Percentiles rank a stretch among this genome's conserved stretches.
Evolutionary conservation across 1,140 invertebrate genomes (phyloP).

Genomic region (Telenomus remus): DNA sequence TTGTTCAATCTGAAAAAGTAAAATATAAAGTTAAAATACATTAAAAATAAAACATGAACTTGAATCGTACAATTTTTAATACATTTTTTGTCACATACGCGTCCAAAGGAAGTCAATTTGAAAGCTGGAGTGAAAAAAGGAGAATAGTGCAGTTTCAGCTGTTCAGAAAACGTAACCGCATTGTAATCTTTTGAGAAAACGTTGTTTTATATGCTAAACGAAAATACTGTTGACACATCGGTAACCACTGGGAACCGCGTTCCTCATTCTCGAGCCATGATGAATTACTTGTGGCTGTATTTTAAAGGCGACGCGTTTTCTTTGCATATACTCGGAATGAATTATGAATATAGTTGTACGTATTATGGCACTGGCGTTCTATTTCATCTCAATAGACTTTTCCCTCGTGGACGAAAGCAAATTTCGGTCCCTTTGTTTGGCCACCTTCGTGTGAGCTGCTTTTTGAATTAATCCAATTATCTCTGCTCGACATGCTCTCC

Average conservation of each 20-base stretch:
- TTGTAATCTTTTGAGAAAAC: conserved; percentile 13
- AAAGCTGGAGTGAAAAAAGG: too few relatives aligned
- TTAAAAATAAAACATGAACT: too few relatives aligned
- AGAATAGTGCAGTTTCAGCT: neutral
- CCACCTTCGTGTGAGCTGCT: neutral
- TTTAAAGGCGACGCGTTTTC: conserved; percentile 44
- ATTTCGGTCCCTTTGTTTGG: conserved; percentile 15
- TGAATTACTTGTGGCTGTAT: conserved; percentile 45
- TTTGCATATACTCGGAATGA: conserved; percentile 31
- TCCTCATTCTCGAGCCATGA: conserved; percentile 32
- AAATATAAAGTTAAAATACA: too few relatives aligned
- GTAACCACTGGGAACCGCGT: conserved; percentile 41
- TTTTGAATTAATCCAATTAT: conserved; percentile 30
- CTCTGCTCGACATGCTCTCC: conserved; percentile 1
- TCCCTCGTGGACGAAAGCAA: conserved; percentile 9
- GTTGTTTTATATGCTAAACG: conserved; percentile 32
- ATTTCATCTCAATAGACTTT: conserved; percentile 42
- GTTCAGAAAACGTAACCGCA: neutral
- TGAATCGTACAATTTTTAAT: too few relatives aligned
- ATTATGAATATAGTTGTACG: conserved; percentile 39
- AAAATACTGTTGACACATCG: conserved; percentile 40
- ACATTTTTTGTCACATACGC: too few relatives aligned
- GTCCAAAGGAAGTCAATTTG: too few relatives aligned
- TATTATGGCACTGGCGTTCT: conserved; percentile 37
- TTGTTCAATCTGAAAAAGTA: too few relatives aligned